A percentile compares a stretch with the other conserved stretches of the same genome.
Evolutionary conservation across 2,113 vertebrate genomes (phyloP).

Genomic region (Corynorhinus townsendii): DNA sequence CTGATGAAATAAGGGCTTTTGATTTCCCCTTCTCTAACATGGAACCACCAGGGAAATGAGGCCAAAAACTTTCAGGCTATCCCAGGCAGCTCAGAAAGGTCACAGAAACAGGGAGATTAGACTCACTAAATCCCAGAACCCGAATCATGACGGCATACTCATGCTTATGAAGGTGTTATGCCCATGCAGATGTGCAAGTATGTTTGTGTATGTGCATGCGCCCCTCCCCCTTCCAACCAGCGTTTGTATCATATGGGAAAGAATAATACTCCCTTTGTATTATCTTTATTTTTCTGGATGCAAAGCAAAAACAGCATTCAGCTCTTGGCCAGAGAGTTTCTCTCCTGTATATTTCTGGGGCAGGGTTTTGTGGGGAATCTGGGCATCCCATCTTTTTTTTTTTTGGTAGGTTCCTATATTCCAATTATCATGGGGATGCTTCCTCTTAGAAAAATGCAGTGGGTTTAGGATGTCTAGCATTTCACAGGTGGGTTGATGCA

Average conservation of each 20-base stretch:
- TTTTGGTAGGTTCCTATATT: background rate
- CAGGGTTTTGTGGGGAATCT: background rate
- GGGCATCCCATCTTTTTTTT: background rate
- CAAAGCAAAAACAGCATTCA: background rate
- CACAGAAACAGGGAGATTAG: background rate
- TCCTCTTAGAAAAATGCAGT: background rate
- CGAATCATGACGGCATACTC: rapidly evolving
- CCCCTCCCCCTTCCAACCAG: background rate
- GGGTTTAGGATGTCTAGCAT: background rate
- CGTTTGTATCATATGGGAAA: background rate
- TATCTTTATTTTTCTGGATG: background rate
- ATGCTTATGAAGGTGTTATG: background rate
- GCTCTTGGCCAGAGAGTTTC: background rate
- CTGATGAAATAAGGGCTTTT: slow-evolving; percentile 42
- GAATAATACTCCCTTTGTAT: background rate
- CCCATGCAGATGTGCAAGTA: background rate
- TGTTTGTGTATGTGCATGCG: background rate
- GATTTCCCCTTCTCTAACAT: slow-evolving; percentile 45
- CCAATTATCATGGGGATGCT: background rate
- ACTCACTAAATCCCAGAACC: background rate
- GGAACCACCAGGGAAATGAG: slow-evolving; percentile 12
- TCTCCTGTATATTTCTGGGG: background rate
- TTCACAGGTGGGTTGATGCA: background rate
- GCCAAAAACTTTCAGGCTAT: slow-evolving; percentile 36
- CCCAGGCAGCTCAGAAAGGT: slow-evolving; percentile 37